These are phyloP conservation scores for Tokudaia muenninki DNA, from an alignment of 2,797 vertebrate genomes.

Conservation along the genomic window DNA sequence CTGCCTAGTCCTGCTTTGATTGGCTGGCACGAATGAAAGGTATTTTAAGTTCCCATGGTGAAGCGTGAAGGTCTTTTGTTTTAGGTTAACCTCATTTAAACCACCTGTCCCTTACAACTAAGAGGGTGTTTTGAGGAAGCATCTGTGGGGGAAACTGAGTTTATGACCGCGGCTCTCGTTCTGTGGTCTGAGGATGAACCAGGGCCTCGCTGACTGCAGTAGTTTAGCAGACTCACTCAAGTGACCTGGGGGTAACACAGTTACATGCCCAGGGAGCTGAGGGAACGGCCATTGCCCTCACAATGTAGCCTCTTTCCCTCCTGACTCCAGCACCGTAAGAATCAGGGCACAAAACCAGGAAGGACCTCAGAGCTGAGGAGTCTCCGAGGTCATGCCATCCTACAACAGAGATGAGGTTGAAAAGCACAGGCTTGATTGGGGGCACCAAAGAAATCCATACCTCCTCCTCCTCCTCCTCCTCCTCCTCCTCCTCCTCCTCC, in stretches of 20 bases:
- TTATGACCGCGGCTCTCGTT: not conserved
- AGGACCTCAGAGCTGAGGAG: not conserved
- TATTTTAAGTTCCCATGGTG: slow-evolving; percentile 36
- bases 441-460: not conserved
- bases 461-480: too few species aligned
- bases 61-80: slow-evolving; percentile 53
- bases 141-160: not conserved
- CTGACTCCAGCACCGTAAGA: not conserved
- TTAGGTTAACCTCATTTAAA: slow-evolving; percentile 53
- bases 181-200: not conserved
- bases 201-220: not conserved
- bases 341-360: not conserved
- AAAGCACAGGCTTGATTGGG: not conserved
- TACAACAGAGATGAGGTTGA: not conserved
- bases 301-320: not conserved
- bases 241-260: not conserved
- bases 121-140: slow-evolving; percentile 1
- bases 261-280: not conserved
- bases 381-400: not conserved
- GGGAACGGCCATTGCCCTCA: not conserved
- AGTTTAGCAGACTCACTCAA: not conserved
- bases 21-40: slow-evolving; percentile 60
- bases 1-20: slow-evolving; percentile 69
- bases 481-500: too few species aligned
- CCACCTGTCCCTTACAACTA: slow-evolving; percentile 38